Percentiles rank a stretch among this genome's conserved stretches.
Evolutionary conservation across 1,140 invertebrate genomes (phyloP).

Genomic region (Zaprionus capensis): DNA sequence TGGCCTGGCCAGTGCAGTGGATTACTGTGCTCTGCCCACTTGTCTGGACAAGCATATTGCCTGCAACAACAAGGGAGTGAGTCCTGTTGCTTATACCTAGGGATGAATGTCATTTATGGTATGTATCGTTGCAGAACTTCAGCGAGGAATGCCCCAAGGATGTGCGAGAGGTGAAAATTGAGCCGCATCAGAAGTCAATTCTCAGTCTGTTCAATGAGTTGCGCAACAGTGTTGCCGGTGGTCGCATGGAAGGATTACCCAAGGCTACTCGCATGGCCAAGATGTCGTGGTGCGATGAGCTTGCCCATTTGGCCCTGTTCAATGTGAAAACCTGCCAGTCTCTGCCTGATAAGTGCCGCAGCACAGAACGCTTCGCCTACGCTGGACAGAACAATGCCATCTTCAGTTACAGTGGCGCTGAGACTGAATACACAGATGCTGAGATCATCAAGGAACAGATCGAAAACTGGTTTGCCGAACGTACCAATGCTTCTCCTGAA

Average conservation of each 20-base stretch:
- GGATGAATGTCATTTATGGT: too few species aligned
- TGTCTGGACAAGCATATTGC: conserved; percentile 64
- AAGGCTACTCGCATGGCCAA: conserved; percentile 68
- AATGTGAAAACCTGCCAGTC: conserved; percentile 60
- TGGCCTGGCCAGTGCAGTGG: conserved; percentile 32
- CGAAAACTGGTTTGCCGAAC: conserved; percentile 60
- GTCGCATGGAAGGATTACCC: conserved; percentile 45
- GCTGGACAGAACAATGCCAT: conserved; percentile 68
- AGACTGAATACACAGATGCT: conserved; percentile 55
- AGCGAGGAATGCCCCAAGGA: conserved; percentile 53
- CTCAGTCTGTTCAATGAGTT: conserved; percentile 59
- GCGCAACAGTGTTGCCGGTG: conserved; percentile 59
- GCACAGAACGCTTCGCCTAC: conserved; percentile 66
- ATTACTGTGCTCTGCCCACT: conserved; percentile 62
- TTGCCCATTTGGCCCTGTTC: conserved; percentile 48
- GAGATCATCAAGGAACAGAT: conserved; percentile 64
- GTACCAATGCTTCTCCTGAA: conserved; percentile 42
- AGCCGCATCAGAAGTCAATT: conserved; percentile 51
- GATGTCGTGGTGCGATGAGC: conserved; percentile 67
- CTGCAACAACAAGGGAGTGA: conserved; percentile 66
- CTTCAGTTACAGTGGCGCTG: conserved; percentile 64
- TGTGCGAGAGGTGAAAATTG: conserved; percentile 49
- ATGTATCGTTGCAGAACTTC: conserved; percentile 34
- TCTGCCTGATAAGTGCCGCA: conserved; percentile 62
- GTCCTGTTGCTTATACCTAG: not conserved